Evolutionary conservation across 2,888 invertebrate species (phyloP), one percentile per base, ranked within the genome.

Genomic region (Hirtodrosophila histrioides): DNA sequence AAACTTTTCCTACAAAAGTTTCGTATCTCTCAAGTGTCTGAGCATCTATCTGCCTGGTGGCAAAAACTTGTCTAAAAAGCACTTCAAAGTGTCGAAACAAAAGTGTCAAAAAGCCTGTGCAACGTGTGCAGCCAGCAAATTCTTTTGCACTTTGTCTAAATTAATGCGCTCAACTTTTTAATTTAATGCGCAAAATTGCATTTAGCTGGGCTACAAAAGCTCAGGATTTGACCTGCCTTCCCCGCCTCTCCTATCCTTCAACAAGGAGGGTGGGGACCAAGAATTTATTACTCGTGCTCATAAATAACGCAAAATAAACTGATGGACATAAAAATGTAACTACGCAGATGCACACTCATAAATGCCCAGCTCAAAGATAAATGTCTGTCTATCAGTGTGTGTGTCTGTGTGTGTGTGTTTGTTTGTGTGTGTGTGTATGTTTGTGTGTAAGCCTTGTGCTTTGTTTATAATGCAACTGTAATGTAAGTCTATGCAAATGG

Each of bases 61-160:
- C 46, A 43, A 40, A 54, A 61, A 49, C 54, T 74, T 73, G 67
- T 62, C 40, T 61, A 70, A 81, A 31, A 85, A 75, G 85, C 78
- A 88, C 83, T 84, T 88, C 75, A 77, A 84, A 88, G 88, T 87
- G 85, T 80, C 83, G 81, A 84, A 86, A 88, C 64, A 77, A 86
- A 75, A 86, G 88, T 82, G 88, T 83, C 82, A 86, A 86, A 88
- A 80, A 82, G 88, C 65, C 76, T 57, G 69, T 55, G 67, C 60
- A 44, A 50, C 56, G 40, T 44, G 24, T 61, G 55, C 74, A 46
- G 49, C 49, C 11, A 50, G 37, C 50, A 66, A 70, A 82, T 75
- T 57, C 62, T 60, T 69, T 66, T 56, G 53, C 51, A 76, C 74
- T 69, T 58, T 72, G 57, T 76, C 65, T 35, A 86, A 65, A 82